Evolutionary conservation across 2,888 invertebrate species (phyloP).

Genomic region (Neoscelio sp.): DNA sequence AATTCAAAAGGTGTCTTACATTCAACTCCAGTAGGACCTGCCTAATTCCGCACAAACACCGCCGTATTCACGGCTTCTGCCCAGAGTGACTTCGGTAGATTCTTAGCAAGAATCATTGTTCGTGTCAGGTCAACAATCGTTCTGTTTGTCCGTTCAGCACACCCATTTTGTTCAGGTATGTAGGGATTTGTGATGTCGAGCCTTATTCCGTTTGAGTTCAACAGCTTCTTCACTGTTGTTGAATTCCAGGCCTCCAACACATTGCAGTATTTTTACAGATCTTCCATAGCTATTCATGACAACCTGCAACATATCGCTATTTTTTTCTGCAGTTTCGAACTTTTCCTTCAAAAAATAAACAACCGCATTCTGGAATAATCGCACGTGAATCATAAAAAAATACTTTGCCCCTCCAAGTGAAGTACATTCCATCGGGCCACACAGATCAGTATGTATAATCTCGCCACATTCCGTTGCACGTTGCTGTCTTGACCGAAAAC

Average conservation of each 20-base stretch:
- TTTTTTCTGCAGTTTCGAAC: constrained; percentile 68
- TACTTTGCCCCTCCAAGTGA: constrained; percentile 56
- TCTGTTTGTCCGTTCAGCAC: constrained; percentile 22
- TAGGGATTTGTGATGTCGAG: constrained; percentile 12
- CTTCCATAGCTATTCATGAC: constrained; percentile 60
- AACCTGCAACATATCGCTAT: constrained; percentile 66
- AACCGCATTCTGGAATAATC: constrained; percentile 70
- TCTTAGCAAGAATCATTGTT: constrained; percentile 23
- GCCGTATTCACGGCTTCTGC: constrained; percentile 42
- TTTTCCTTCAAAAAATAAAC: constrained; percentile 69
- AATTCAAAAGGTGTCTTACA: constrained; percentile 58
- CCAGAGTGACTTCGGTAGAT: constrained; percentile 17
- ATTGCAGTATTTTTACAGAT: constrained; percentile 8
- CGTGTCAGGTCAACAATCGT: constrained; percentile 20
- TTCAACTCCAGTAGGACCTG: constrained; percentile 25
- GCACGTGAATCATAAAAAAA: constrained; percentile 56
- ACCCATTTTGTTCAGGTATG: constrained; percentile 72
- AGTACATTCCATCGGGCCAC: constrained; percentile 68
- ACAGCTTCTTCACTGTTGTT: constrained; percentile 8
- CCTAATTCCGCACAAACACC: constrained; percentile 41
- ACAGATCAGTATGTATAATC: too few species aligned
- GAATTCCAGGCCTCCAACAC: constrained; percentile 21
- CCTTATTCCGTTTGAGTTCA: constrained; percentile 1
- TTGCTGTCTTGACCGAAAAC: too few species aligned
- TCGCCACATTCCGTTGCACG: too few species aligned